Evolutionary conservation across 2,888 invertebrate species (phyloP).

Genomic region (Ryuthela nishihirai): DNA sequence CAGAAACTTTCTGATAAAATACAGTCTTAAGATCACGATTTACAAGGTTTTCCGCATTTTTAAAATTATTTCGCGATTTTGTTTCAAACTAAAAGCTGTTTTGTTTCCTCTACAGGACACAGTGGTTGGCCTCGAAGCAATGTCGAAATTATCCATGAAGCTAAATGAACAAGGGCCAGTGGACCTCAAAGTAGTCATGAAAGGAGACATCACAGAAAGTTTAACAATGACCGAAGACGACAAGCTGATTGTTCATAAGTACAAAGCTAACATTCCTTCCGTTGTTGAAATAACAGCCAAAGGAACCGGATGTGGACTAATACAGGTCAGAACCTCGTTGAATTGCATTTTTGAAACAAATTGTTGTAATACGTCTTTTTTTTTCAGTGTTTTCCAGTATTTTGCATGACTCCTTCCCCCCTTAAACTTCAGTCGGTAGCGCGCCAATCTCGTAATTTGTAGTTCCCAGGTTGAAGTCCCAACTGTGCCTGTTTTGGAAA

Average conservation of each 20-base stretch:
- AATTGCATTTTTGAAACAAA: neutral
- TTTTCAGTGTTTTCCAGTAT: no score
- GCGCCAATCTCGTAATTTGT: no score
- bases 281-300: constrained; percentile 54
- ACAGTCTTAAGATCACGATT: no score
- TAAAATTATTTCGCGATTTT: no score
- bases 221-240: constrained; percentile 54
- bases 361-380: no score
- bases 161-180: constrained; percentile 53
- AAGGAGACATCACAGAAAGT: constrained; percentile 51
- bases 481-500: no score
- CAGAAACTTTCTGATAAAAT: no score
- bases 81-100: no score
- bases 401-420: no score
- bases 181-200: constrained; percentile 53
- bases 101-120: constrained; percentile 44
- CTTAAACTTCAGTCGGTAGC: no score
- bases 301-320: constrained; percentile 59
- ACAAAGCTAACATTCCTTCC: constrained; percentile 53
- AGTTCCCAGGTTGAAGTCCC: no score
- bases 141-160: constrained; percentile 58
- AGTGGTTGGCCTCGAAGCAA: constrained; percentile 56
- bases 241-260: constrained; percentile 54
- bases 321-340: constrained; percentile 49
- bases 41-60: no score